phyloP scores from a whole-genome alignment of 1,140 invertebrate species.

The Andrena cerasifolii region DNA sequence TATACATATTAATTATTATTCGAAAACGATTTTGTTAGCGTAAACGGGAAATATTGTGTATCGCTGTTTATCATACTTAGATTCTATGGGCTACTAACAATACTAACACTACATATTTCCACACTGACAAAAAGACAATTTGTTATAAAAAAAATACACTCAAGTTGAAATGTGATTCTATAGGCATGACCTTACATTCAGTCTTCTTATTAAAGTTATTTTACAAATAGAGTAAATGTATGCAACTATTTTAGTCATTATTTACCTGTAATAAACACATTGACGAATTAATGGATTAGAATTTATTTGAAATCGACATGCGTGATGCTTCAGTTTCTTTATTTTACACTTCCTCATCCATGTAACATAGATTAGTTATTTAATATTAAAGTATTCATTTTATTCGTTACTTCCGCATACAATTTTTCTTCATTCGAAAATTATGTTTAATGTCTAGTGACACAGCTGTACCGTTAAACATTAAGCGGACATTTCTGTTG shows the following conservation, averaged over 20 bases:
- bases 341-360: conserved; percentile 37
- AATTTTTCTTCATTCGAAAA: conserved; percentile 70
- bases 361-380: conserved; percentile 36
- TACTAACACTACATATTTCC: conserved; percentile 28
- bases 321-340: conserved; percentile 35
- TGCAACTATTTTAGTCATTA: conserved; percentile 54
- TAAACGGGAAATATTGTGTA: conserved; percentile 43
- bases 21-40: not conserved
- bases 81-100: conserved; percentile 37
- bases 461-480: conserved; percentile 38
- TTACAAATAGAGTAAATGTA: conserved; percentile 52
- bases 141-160: conserved; percentile 40
- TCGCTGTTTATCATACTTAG: conserved; percentile 54
- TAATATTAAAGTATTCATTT: conserved; percentile 9
- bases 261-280: conserved; percentile 40
- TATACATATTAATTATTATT: conserved; percentile 13
- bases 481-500: conserved; percentile 14
- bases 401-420: conserved; percentile 30
- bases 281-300: conserved; percentile 49
- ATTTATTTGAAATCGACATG: conserved; percentile 30
- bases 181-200: conserved; percentile 50
- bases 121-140: conserved; percentile 17
- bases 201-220: conserved; percentile 49
- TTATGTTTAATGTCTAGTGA: conserved; percentile 79
- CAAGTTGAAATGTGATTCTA: conserved; percentile 28